Conservation (phyloP, 1,140 invertebrate genomes). For the Bombus impatiens region DNA sequence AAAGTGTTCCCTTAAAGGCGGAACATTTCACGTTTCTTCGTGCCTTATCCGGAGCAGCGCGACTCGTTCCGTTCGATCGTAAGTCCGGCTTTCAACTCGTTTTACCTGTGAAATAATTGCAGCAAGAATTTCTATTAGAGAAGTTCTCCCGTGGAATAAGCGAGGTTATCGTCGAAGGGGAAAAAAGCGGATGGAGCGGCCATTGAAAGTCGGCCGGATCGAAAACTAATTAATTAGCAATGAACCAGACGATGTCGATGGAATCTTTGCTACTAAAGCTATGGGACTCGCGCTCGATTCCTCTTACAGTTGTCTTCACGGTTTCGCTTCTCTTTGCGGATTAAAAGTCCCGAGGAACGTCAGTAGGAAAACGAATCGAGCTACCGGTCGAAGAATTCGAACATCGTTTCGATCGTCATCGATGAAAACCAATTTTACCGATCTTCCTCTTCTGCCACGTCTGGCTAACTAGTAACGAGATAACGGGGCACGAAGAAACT, state of each 20-base stretch:
- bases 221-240: constrained; percentile 62
- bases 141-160: constrained; percentile 7
- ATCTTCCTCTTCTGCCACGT: not conserved
- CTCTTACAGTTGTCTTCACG: constrained; percentile 16
- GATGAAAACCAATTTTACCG: not conserved
- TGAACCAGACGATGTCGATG: constrained; percentile 24
- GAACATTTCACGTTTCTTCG: not conserved
- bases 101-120: constrained; percentile 24
- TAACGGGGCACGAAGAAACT: not conserved
- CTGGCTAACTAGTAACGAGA: not conserved
- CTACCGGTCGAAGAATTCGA: not conserved
- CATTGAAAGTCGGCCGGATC: not conserved
- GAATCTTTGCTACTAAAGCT: constrained; percentile 43
- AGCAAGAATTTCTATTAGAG: constrained; percentile 45
- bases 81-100: constrained; percentile 23
- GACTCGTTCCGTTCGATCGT: not conserved
- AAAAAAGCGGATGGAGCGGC: not conserved
- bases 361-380: constrained; percentile 7
- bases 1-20: constrained; percentile 25
- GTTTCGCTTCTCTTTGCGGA: not conserved
- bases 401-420: not conserved
- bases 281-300: constrained; percentile 3
- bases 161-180: not conserved
- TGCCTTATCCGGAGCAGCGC: not conserved
- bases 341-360: constrained; percentile 36